These are phyloP conservation scores for Heterotis niloticus DNA, from an alignment of 2,113 vertebrate species.

Conservation along the genomic window DNA sequence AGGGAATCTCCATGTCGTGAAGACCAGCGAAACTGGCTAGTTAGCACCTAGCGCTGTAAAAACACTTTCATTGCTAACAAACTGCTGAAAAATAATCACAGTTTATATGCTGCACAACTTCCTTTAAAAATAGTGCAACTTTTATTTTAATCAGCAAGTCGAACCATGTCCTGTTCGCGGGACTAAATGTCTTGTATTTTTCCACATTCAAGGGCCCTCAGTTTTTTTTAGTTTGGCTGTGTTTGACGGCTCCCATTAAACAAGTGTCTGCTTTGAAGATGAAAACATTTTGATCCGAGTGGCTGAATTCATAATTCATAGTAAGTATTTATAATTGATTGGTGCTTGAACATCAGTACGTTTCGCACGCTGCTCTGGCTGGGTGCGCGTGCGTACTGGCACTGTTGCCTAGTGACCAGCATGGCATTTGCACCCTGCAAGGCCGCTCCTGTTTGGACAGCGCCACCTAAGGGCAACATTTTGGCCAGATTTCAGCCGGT, in stretches of 20 bases:
- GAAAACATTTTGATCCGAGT: conserved; percentile 6
- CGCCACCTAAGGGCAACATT: too few species aligned
- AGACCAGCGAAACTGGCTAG: too few species aligned
- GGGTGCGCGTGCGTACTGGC: background rate
- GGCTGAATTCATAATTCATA: conserved; percentile 15
- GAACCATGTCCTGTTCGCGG: background rate
- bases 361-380: background rate
- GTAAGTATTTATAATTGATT: conserved; percentile 12
- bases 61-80: too few species aligned
- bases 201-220: background rate
- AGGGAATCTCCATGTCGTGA: too few species aligned
- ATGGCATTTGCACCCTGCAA: background rate
- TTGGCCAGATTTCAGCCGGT: background rate
- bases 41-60: too few species aligned
- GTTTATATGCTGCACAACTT: too few species aligned
- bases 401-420: background rate
- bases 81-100: too few species aligned
- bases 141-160: too few species aligned
- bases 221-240: background rate
- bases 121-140: too few species aligned
- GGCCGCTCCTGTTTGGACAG: too few species aligned
- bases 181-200: background rate
- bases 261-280: background rate
- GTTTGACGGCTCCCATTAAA: background rate
- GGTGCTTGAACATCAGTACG: background rate